A percentile compares a stretch with the other conserved stretches of the same genome.
Evolutionary conservation across 1,140 invertebrate genomes (phyloP).

Genomic region (Drosophila virilis): DNA sequence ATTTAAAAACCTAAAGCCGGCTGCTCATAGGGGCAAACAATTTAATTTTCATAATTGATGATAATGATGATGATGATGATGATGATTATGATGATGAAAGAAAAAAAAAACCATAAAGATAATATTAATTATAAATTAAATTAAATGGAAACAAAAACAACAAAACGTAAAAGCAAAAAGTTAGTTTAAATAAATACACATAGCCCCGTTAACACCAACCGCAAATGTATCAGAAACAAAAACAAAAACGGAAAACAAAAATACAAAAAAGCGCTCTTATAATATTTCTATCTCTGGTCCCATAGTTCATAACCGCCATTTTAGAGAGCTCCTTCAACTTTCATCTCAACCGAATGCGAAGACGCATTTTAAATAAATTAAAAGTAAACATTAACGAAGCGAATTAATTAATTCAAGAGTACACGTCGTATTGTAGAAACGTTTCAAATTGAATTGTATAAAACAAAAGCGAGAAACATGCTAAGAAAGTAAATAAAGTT

Average conservation of each 20-base stretch:
- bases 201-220: conserved; percentile 23
- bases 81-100: conserved; percentile 51
- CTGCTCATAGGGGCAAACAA: conserved; percentile 61
- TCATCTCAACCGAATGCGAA: conserved; percentile 42
- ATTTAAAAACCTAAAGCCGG: conserved; percentile 70
- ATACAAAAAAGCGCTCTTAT: conserved; percentile 12
- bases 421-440: conserved; percentile 70
- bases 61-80: conserved; percentile 33
- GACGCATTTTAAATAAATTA: conserved; percentile 52
- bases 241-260: not conserved
- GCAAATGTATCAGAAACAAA: conserved; percentile 10
- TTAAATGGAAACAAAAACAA: conserved; percentile 44
- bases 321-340: conserved; percentile 20
- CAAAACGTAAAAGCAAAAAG: conserved; percentile 55
- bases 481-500: conserved; percentile 20
- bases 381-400: conserved; percentile 43
- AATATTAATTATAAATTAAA: conserved; percentile 79
- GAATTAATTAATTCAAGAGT: conserved; percentile 61
- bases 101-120: conserved; percentile 53
- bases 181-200: conserved; percentile 54
- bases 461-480: conserved; percentile 37
- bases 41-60: conserved; percentile 61
- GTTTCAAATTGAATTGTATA: conserved; percentile 73
- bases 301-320: conserved; percentile 29
- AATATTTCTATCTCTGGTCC: conserved; percentile 29